These are phyloP conservation scores for Drosophila suzukii DNA, from an alignment of 1,140 invertebrate genomes.

Conservation along the genomic window DNA sequence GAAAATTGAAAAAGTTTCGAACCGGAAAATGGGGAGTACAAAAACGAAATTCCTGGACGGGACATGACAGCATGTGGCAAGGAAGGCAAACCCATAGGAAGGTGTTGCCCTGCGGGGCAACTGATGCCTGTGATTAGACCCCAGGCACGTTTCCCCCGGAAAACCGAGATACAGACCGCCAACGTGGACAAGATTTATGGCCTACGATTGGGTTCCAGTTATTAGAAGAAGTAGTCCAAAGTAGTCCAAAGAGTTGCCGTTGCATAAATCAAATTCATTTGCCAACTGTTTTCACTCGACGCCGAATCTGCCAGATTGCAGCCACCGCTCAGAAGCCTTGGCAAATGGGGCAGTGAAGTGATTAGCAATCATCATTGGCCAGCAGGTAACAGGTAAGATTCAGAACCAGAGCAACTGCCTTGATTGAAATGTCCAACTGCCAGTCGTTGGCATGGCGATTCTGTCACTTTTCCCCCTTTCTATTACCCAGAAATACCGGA, in stretches of 20 bases:
- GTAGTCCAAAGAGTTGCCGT: slow-evolving; percentile 45
- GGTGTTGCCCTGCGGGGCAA: slow-evolving; percentile 39
- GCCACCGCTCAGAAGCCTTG: slow-evolving; percentile 24
- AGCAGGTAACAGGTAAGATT: slow-evolving; percentile 25
- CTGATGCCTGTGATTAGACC: slow-evolving; percentile 73
- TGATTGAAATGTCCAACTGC: slow-evolving; percentile 65
- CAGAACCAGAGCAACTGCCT: slow-evolving; percentile 22
- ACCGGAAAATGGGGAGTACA: background rate
- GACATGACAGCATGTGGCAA: slow-evolving; percentile 16
- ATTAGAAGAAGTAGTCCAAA: slow-evolving; percentile 41
- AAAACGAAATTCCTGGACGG: background rate
- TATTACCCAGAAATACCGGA: slow-evolving; percentile 21
- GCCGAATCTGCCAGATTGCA: slow-evolving; percentile 6
- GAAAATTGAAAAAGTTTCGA: slow-evolving; percentile 41
- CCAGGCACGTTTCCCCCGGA: slow-evolving; percentile 59
- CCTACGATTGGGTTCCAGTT: slow-evolving; percentile 62
- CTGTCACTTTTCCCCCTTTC: slow-evolving; percentile 8
- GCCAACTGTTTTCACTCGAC: slow-evolving; percentile 42
- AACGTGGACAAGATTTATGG: slow-evolving; percentile 78
- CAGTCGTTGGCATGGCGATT: slow-evolving; percentile 19
- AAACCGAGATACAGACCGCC: slow-evolving; percentile 45
- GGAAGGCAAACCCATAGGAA: background rate
- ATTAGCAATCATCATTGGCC: slow-evolving; percentile 66
- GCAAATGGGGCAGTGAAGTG: slow-evolving; percentile 67
- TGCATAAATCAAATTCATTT: slow-evolving; percentile 81